These are phyloP conservation scores for Coelopa pilipes DNA, from an alignment of 2,888 invertebrate genomes.

Conservation along the genomic window DNA sequence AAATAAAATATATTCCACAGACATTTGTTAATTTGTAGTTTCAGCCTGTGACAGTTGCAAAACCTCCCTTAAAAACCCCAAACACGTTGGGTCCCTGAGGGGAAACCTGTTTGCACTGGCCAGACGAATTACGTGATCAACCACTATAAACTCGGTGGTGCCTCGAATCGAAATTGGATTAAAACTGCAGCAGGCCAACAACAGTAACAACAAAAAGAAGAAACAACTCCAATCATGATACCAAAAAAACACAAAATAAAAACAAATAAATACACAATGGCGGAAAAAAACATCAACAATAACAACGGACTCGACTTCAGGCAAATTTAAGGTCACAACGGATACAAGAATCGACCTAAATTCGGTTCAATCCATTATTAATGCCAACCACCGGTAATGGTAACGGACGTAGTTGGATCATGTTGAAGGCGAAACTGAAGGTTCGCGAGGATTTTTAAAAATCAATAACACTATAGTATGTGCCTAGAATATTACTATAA, in stretches of 20 bases:
- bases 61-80: slow-evolving; percentile 1
- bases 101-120: not conserved
- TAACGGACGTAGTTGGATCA: not conserved
- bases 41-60: not conserved
- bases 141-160: not conserved
- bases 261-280: too few relatives aligned
- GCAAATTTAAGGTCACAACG: slow-evolving; percentile 3
- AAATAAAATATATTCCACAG: too few relatives aligned
- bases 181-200: not conserved
- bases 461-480: too few relatives aligned
- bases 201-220: not conserved
- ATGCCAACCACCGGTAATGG: not conserved
- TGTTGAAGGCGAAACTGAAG: not conserved
- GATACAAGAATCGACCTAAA: not conserved
- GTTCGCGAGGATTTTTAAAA: too few relatives aligned
- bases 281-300: too few relatives aligned
- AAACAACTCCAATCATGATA: too few relatives aligned
- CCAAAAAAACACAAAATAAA: too few relatives aligned
- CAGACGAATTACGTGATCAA: not conserved
- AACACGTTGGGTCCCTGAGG: not conserved
- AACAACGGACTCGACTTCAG: not conserved
- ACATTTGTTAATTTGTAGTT: not conserved
- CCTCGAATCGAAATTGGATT: slow-evolving; percentile 13
- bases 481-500: too few relatives aligned
- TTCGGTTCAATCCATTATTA: not conserved